Evolutionary conservation across 2,797 vertebrate genomes (phyloP).

Genomic region (Cebuella pygmaea): DNA sequence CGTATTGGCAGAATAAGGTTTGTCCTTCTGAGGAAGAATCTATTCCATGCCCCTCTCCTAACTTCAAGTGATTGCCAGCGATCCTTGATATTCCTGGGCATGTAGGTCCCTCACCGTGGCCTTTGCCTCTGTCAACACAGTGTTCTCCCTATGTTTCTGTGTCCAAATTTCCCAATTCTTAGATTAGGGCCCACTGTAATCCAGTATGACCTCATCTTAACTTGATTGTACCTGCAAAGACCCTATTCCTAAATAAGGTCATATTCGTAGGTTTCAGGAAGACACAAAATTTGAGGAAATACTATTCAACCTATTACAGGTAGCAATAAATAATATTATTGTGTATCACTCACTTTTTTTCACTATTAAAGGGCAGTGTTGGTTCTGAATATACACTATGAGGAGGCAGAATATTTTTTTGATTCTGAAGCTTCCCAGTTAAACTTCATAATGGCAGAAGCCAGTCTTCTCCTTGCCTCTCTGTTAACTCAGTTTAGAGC

Average conservation of each 20-base stretch:
- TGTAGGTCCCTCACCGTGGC: not conserved
- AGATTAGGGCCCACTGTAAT: not conserved
- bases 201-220: not conserved
- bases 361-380: not conserved
- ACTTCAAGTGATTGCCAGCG: not conserved
- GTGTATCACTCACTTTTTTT: not conserved
- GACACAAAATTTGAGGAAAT: not conserved
- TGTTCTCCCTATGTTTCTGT: not conserved
- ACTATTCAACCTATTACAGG: not conserved
- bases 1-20: not conserved
- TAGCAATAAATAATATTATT: slow-evolving; percentile 1
- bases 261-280: not conserved
- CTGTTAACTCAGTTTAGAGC: not conserved
- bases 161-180: not conserved
- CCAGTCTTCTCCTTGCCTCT: not conserved
- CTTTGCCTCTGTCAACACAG: not conserved
- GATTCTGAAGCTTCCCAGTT: not conserved
- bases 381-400: not conserved
- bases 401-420: not conserved
- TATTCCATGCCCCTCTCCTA: not conserved
- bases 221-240: not conserved
- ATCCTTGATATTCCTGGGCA: not conserved
- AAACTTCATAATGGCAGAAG: not conserved
- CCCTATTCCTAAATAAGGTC: not conserved
- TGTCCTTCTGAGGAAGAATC: not conserved